phyloP scores from a whole-genome alignment of 2,888 invertebrate species.

The Strigamia maritima region DNA sequence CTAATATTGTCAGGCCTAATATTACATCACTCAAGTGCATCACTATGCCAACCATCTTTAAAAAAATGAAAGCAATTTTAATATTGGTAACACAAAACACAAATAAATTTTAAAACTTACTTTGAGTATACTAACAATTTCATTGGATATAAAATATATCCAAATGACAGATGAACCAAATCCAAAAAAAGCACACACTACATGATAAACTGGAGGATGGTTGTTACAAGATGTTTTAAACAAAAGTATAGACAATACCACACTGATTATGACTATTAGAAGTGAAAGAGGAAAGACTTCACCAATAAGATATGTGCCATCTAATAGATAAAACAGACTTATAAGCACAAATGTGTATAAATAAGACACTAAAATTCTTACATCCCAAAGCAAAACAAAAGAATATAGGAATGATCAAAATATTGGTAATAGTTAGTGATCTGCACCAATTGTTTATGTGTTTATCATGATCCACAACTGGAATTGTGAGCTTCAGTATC shows the following conservation, averaged over 20 bases:
- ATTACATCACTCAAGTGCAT: constrained; percentile 60
- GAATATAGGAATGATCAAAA: constrained; percentile 55
- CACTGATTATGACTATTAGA: constrained; percentile 46
- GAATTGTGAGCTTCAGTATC: constrained; percentile 58
- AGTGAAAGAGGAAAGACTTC: constrained; percentile 43
- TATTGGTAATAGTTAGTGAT: constrained; percentile 58
- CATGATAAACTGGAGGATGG: constrained; percentile 51
- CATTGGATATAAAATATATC: constrained; percentile 62
- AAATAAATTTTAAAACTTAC: constrained; percentile 44
- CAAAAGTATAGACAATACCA: constrained; percentile 46
- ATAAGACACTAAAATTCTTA: constrained; percentile 38
- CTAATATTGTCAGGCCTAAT: constrained; percentile 63
- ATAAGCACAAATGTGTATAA: not conserved
- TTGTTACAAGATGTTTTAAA: constrained; percentile 41
- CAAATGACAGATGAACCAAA: constrained; percentile 60
- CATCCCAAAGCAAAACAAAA: constrained; percentile 51
- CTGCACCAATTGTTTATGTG: constrained; percentile 60
- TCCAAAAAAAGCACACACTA: constrained; percentile 58
- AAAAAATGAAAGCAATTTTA: constrained; percentile 51
- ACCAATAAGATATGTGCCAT: constrained; percentile 41
- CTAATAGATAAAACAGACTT: constrained; percentile 36
- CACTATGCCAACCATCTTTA: constrained; percentile 61
- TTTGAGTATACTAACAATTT: constrained; percentile 59
- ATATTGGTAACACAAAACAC: not conserved
- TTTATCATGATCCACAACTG: constrained; percentile 58